Conservation (phyloP, 1,140 invertebrate genomes). For the Ganaspis sp. region DNA sequence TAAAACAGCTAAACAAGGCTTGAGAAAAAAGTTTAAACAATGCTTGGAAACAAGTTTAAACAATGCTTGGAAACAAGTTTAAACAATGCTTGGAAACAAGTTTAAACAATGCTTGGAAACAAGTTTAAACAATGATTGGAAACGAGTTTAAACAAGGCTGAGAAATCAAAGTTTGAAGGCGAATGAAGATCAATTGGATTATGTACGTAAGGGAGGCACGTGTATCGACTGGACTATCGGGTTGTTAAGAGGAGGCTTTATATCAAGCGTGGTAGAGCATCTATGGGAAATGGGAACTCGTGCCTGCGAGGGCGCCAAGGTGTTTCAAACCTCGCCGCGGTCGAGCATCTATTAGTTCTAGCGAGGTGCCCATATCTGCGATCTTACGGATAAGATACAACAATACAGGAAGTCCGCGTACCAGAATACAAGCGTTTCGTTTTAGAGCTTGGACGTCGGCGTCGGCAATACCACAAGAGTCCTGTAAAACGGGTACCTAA, state of each 20-base stretch:
- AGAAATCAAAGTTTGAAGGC: too few species aligned
- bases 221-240: constrained; percentile 16
- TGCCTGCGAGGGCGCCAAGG: constrained; percentile 23
- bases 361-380: constrained; percentile 42
- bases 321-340: constrained; percentile 17
- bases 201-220: neutral
- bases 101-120: too few species aligned
- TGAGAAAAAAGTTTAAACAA: too few species aligned
- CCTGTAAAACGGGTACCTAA: constrained; percentile 36
- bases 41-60: too few species aligned
- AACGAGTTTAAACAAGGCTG: neutral
- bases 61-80: too few species aligned
- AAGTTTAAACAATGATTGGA: neutral
- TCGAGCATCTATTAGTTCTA: constrained; percentile 41
- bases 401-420: constrained; percentile 56
- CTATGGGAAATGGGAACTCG: constrained; percentile 17
- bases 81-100: too few species aligned
- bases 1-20: too few species aligned
- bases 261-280: constrained; percentile 7
- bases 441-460: constrained; percentile 49
- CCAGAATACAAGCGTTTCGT: constrained; percentile 56
- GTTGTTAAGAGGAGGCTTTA: neutral
- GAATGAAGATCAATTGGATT: constrained; percentile 12
- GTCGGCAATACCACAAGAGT: constrained; percentile 38
- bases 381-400: constrained; percentile 53